Conservation (phyloP, 1,140 invertebrate genomes). For the Achatina immaculata region DNA sequence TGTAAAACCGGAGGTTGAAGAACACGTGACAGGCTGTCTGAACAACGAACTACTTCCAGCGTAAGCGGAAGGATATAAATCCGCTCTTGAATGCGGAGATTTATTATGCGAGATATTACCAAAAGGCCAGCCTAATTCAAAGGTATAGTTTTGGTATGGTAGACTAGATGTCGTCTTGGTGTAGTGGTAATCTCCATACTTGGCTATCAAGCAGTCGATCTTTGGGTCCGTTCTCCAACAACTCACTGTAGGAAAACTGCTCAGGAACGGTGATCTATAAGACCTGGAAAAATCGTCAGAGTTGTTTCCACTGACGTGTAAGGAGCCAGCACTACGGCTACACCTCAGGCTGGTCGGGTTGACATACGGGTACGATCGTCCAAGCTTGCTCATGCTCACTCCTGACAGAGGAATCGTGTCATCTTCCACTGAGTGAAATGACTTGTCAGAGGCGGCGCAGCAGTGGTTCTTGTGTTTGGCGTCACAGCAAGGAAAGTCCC, state of each 20-base stretch:
- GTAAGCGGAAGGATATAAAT: no score
- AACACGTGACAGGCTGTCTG: no score
- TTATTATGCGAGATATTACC: no score
- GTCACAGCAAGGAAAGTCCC: neutral
- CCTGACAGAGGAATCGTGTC: neutral
- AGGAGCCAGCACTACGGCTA: neutral
- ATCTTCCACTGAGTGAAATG: neutral
- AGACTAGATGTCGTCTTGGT: neutral
- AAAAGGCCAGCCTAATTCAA: no score
- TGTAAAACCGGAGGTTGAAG: no score
- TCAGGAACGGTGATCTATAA: neutral
- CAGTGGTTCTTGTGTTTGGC: neutral
- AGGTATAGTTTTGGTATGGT: no score
- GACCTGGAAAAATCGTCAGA: neutral
- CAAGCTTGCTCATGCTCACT: neutral
- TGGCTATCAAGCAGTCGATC: neutral
- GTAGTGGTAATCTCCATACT: neutral
- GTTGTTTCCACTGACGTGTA: neutral
- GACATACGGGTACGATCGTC: neutral
- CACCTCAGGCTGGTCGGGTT: neutral
- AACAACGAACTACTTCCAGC: no score
- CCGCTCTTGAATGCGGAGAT: no score
- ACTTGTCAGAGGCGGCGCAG: neutral
- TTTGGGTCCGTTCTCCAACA: neutral
- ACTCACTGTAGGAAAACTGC: neutral